Evolutionary conservation across 2,888 invertebrate species (phyloP).

Genomic region (Meiosimyza platycephala): DNA sequence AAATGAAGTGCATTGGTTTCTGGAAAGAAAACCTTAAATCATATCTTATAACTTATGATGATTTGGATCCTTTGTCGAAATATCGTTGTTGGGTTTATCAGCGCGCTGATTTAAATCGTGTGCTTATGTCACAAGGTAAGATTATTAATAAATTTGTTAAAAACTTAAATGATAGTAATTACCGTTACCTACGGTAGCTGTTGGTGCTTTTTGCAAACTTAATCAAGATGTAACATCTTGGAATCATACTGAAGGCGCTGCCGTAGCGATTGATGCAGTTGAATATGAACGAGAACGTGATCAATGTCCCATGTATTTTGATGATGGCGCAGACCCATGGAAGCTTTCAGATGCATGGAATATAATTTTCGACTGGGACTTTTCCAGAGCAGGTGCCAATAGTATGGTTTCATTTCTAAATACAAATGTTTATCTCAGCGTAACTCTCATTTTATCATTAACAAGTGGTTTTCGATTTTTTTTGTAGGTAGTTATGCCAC

Average conservation of each 20-base stretch:
- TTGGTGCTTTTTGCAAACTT: slow-evolving; percentile 91
- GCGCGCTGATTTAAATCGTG: slow-evolving; percentile 89
- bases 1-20: slow-evolving; percentile 96
- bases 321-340: slow-evolving; percentile 93
- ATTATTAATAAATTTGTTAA: neutral
- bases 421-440: no score
- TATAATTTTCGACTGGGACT: slow-evolving; percentile 77
- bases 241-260: slow-evolving; percentile 87
- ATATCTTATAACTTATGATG: slow-evolving; percentile 95
- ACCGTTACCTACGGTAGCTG: slow-evolving; percentile 68
- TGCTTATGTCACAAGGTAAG: slow-evolving; percentile 78
- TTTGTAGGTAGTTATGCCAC: no score
- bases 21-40: slow-evolving; percentile 99
- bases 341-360: slow-evolving; percentile 76
- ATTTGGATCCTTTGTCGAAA: slow-evolving; percentile 93
- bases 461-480: neutral
- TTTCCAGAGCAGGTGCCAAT: slow-evolving; percentile 58
- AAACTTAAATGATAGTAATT: neutral
- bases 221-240: slow-evolving; percentile 90
- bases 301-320: slow-evolving; percentile 97
- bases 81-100: slow-evolving; percentile 99
- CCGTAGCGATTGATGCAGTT: slow-evolving; percentile 89
- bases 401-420: slow-evolving; percentile 34
- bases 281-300: slow-evolving; percentile 95
- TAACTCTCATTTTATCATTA: no score